Evolutionary conservation across 2,113 vertebrate genomes (phyloP).

Genomic region (Cisticola juncidis): DNA sequence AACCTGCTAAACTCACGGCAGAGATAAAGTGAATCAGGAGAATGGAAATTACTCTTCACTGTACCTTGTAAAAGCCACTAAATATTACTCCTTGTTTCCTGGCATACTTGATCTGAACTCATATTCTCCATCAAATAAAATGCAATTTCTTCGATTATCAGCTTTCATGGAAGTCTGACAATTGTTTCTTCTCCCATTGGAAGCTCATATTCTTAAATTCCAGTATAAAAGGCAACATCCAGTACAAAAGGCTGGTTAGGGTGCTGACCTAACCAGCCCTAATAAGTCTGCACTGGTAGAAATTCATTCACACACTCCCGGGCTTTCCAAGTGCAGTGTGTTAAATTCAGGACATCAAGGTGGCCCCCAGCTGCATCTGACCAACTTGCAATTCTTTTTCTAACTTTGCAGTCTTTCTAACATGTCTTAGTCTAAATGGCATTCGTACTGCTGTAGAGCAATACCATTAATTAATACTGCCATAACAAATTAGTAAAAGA

Average conservation of each 20-base stretch:
- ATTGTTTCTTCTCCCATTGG: background rate
- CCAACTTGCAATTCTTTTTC: constrained; percentile 76
- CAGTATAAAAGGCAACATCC: background rate
- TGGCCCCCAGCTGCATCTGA: constrained; percentile 78
- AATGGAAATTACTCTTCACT: background rate
- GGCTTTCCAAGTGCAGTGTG: constrained; percentile 53
- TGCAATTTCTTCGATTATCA: background rate
- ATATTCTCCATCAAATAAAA: background rate
- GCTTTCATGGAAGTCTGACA: background rate
- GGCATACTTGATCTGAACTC: background rate
- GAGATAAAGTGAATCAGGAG: background rate
- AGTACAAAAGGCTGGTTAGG: too few species aligned
- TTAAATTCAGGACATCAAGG: constrained; percentile 79
- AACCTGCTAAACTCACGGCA: background rate
- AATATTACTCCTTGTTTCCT: background rate
- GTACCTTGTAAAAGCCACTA: background rate
- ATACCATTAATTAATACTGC: constrained; percentile 86
- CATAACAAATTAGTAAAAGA: constrained; percentile 80
- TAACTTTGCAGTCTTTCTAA: constrained; percentile 78
- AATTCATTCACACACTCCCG: background rate
- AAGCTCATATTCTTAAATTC: background rate
- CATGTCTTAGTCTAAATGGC: constrained; percentile 79
- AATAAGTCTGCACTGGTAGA: background rate
- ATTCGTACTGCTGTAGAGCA: constrained; percentile 71
- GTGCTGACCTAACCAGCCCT: background rate